phyloP scores from a whole-genome alignment of 2,888 invertebrate species.

The Automeris io region DNA sequence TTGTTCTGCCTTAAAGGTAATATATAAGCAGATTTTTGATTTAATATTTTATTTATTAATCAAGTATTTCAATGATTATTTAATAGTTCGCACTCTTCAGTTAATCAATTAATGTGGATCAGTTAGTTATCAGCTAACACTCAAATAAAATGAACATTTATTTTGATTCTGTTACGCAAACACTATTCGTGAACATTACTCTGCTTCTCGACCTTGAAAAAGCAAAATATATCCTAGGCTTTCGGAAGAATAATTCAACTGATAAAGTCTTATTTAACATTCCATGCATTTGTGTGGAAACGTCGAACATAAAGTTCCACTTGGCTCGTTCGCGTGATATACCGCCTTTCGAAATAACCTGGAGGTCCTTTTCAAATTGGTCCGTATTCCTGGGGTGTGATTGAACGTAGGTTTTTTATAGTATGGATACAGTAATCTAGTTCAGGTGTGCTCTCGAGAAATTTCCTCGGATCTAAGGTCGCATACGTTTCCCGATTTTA shows the following conservation, averaged over 20 bases:
- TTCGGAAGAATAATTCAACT: not conserved
- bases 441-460: slow-evolving; percentile 69
- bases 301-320: slow-evolving; percentile 42
- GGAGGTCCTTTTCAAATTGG: slow-evolving; percentile 55
- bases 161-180: too few relatives aligned
- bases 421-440: slow-evolving; percentile 66
- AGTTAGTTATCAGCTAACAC: too few relatives aligned
- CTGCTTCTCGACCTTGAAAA: not conserved
- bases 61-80: too few relatives aligned
- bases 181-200: not conserved
- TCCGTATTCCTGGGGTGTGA: slow-evolving; percentile 51
- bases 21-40: too few relatives aligned
- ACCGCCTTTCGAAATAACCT: slow-evolving; percentile 39
- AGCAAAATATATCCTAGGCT: not conserved
- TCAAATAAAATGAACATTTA: too few relatives aligned
- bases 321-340: slow-evolving; percentile 46
- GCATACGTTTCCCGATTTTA: slow-evolving; percentile 64
- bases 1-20: too few relatives aligned
- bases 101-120: too few relatives aligned
- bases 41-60: too few relatives aligned
- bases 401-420: slow-evolving; percentile 63
- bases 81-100: too few relatives aligned
- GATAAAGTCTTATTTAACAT: slow-evolving; percentile 2
- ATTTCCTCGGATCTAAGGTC: slow-evolving; percentile 62
- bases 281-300: slow-evolving; percentile 1